Evolutionary conservation across 2,113 vertebrate genomes (phyloP).

Genomic region (Delphinapterus leucas): DNA sequence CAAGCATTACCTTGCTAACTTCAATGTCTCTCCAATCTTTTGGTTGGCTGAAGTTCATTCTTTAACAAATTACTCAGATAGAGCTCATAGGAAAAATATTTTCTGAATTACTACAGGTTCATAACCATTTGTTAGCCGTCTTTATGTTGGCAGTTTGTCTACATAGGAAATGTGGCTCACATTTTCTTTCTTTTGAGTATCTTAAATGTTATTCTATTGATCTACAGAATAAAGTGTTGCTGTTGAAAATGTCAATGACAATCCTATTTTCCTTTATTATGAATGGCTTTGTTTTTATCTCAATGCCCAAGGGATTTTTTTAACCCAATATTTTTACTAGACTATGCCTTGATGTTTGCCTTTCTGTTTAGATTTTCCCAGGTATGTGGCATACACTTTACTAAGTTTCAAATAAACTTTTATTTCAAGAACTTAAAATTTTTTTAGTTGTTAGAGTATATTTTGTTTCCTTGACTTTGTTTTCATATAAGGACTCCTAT

Average conservation of each 20-base stretch:
- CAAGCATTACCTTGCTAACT: neutral
- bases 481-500: neutral
- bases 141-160: neutral
- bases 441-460: neutral
- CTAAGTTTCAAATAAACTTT: neutral
- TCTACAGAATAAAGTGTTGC: neutral
- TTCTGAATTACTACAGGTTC: neutral
- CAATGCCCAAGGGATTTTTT: neutral
- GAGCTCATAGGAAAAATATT: neutral
- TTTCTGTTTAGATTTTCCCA: neutral
- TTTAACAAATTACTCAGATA: neutral
- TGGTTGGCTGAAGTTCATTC: neutral
- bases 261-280: neutral
- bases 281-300: neutral
- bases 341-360: neutral
- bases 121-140: neutral
- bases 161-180: neutral
- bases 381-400: neutral
- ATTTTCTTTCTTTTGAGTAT: neutral
- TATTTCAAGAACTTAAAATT: neutral
- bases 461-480: neutral
- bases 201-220: neutral
- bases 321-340: neutral
- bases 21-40: neutral
- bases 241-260: neutral